A percentile compares a stretch with the other conserved stretches of the same genome.
Conservation (phyloP, 2,113 vertebrate genomes). For the Pygoscelis antarcticus region DNA sequence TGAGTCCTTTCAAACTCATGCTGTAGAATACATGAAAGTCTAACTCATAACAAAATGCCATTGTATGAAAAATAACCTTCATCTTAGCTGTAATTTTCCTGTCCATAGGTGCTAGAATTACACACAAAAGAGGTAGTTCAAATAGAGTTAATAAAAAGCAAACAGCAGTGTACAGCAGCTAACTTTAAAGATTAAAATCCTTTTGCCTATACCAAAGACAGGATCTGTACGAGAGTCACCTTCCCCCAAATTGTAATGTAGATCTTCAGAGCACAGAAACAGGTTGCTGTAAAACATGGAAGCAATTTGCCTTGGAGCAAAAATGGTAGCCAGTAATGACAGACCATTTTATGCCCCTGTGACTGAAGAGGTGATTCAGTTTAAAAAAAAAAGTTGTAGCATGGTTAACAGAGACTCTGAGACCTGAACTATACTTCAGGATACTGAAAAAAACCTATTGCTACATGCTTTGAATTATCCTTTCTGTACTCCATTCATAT, state of each 20-base stretch:
- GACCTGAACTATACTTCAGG: not conserved
- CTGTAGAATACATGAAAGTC: not conserved
- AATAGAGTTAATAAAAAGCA: not conserved
- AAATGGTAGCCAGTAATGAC: not conserved
- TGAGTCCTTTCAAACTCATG: not conserved
- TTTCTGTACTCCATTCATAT: not conserved
- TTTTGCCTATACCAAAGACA: not conserved
- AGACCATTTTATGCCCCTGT: not conserved
- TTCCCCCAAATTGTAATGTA: not conserved
- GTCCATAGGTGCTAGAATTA: not conserved
- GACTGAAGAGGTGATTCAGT: not conserved
- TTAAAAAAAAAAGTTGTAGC: not conserved
- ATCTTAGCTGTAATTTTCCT: not conserved
- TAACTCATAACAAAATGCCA: not conserved
- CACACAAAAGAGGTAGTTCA: not conserved
- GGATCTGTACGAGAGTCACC: not conserved
- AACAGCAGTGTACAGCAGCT: not conserved
- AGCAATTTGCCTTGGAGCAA: not conserved
- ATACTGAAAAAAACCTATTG: not conserved
- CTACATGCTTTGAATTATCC: not conserved
- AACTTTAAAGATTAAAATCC: slow-evolving; percentile 4
- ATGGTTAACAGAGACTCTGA: not conserved
- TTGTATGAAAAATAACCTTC: slow-evolving; percentile 25
- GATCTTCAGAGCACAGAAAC: not conserved
- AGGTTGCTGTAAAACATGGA: not conserved